Evolutionary conservation across 2,888 invertebrate genomes (phyloP).

Genomic region (Cynaeus angustus): DNA sequence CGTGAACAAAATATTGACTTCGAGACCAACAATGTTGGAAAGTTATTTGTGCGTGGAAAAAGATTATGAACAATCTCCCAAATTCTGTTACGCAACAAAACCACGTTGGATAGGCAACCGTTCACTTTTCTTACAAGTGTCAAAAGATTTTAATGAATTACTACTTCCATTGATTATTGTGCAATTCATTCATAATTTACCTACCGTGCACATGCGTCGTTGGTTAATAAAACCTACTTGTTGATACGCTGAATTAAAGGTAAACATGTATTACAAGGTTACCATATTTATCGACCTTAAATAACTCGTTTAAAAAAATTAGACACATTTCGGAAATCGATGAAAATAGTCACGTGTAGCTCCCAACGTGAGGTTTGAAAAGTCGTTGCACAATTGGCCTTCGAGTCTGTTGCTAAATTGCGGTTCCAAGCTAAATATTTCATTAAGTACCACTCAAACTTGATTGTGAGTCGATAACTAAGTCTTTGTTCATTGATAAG

Average conservation of each 20-base stretch:
- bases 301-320: neutral
- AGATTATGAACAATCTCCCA: constrained; percentile 47
- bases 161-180: constrained; percentile 60
- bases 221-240: constrained; percentile 54
- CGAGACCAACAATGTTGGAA: constrained; percentile 16
- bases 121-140: constrained; percentile 49
- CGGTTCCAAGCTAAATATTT: neutral
- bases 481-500: neutral
- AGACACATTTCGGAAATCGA: no score
- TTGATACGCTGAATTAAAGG: constrained; percentile 54
- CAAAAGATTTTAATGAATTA: constrained; percentile 52
- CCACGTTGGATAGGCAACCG: constrained; percentile 35
- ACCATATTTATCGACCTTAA: constrained; percentile 27
- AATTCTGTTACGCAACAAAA: constrained; percentile 32
- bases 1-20: constrained; percentile 18
- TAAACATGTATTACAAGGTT: constrained; percentile 51
- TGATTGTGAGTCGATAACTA: neutral
- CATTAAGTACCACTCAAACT: neutral
- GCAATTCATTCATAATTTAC: constrained; percentile 59
- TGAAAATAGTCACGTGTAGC: no score
- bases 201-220: constrained; percentile 55
- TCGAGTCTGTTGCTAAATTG: neutral
- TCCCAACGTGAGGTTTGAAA: no score
- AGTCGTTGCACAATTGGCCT: neutral
- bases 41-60: constrained; percentile 41